A percentile compares a stretch with the other conserved stretches of the same genome.
phyloP scores from a whole-genome alignment of 2,888 invertebrate genomes.

The Drosophila basisetae region DNA sequence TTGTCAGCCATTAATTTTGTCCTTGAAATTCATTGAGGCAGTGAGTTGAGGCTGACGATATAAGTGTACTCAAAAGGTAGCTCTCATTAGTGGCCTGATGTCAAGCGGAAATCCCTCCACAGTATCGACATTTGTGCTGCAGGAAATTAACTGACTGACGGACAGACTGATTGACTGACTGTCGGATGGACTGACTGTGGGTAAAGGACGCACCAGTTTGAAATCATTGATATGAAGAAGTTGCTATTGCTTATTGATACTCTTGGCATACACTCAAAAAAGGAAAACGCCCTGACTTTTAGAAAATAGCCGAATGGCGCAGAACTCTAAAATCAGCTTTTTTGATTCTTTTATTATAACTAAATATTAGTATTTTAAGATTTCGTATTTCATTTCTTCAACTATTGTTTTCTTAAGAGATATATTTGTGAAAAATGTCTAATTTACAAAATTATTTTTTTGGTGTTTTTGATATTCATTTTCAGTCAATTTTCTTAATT shows the following conservation, averaged over 20 bases:
- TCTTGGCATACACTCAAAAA: not conserved
- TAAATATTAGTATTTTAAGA: not conserved
- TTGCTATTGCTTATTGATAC: slow-evolving; percentile 1
- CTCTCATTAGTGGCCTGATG: slow-evolving; percentile 44
- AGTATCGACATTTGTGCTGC: slow-evolving; percentile 34
- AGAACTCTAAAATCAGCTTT: not conserved
- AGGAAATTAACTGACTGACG: slow-evolving; percentile 36
- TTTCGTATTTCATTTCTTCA: not conserved
- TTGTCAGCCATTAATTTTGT: slow-evolving; percentile 42
- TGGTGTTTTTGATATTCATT: fast-evolving
- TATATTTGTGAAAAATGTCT: not conserved
- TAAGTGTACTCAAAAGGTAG: slow-evolving; percentile 10
- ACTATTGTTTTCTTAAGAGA: not conserved
- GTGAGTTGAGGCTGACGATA: not conserved
- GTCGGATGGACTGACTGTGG: not conserved
- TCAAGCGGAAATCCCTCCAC: slow-evolving; percentile 43
- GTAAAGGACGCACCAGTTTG: slow-evolving; percentile 10
- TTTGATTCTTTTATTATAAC: not conserved
- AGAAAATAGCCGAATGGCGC: not conserved
- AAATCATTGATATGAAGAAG: slow-evolving; percentile 22
- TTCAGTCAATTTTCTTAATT: not conserved
- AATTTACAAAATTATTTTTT: not conserved
- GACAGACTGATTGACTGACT: not conserved
- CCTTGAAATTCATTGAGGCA: slow-evolving; percentile 40
- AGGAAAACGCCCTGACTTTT: not conserved